Conservation (phyloP, 2,797 vertebrate genomes). For the Phalloptychus januarius region DNA sequence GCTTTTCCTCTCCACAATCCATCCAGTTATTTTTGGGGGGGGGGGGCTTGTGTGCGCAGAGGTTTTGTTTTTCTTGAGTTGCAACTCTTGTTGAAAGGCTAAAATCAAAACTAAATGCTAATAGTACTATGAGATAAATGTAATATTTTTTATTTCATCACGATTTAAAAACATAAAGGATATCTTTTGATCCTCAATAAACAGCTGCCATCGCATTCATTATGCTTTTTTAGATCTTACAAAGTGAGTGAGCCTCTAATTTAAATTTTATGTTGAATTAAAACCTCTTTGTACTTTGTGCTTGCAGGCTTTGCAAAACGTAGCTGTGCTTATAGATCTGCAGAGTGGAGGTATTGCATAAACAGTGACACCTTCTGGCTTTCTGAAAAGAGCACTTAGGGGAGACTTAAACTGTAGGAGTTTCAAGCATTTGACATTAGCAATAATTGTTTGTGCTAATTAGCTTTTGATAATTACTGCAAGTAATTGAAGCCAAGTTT, state of each 20-base stretch:
- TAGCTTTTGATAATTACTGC: background rate
- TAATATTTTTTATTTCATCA: background rate
- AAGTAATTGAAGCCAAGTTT: background rate
- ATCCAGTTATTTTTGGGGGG: too few species aligned
- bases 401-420: conserved; percentile 8
- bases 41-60: background rate
- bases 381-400: conserved; percentile 31
- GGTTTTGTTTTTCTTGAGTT: conserved; percentile 2
- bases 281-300: background rate
- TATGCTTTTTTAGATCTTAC: background rate
- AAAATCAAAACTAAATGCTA: conserved; percentile 8
- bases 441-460: background rate
- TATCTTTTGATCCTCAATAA: background rate
- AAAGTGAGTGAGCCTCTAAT: background rate
- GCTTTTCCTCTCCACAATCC: conserved; percentile 14
- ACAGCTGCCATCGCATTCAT: background rate
- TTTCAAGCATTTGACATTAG: background rate
- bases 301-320: conserved; percentile 14
- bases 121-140: background rate
- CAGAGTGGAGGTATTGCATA: conserved; percentile 62
- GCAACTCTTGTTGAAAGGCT: conserved; percentile 8
- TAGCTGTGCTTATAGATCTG: conserved; percentile 21
- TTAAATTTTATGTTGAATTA: background rate
- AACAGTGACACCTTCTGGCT: conserved; percentile 83
- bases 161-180: background rate